Evolutionary conservation across 2,113 vertebrate genomes (phyloP).

Genomic region (Megaceryle torquata): DNA sequence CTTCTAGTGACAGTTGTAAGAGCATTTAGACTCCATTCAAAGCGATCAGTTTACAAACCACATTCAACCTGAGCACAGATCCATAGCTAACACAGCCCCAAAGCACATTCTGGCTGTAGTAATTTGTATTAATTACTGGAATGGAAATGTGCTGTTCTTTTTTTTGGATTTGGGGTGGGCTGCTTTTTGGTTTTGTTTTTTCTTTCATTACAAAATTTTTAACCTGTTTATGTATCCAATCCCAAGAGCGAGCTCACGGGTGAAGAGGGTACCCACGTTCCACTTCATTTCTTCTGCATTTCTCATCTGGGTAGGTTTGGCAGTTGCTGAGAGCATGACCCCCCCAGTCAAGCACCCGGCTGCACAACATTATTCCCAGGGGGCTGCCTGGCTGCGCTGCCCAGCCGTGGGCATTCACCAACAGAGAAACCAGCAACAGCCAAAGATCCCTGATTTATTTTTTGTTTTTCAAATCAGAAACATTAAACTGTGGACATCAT

Average conservation of each 20-base stretch:
- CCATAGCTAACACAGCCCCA: neutral
- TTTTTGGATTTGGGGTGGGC: neutral
- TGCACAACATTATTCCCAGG: neutral
- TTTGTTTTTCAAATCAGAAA: slow-evolving; percentile 38
- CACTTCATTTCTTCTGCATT: neutral
- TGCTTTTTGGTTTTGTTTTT: neutral
- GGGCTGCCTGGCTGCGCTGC: neutral
- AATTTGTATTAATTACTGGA: neutral
- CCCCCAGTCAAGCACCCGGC: rapidly evolving
- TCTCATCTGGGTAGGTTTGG: neutral
- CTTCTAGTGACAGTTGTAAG: neutral
- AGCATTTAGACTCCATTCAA: neutral
- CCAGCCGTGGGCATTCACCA: neutral
- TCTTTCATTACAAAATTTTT: neutral
- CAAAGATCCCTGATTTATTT: neutral
- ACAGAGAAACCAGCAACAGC: neutral
- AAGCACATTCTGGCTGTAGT: neutral
- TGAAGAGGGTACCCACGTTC: neutral
- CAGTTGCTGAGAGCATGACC: neutral
- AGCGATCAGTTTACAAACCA: neutral
- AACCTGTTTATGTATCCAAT: neutral
- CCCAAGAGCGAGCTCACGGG: neutral
- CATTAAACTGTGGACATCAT: neutral
- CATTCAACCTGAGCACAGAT: neutral
- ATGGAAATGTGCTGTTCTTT: neutral